Conservation (phyloP, 2,888 invertebrate genomes). For the Pterostichus niger region DNA sequence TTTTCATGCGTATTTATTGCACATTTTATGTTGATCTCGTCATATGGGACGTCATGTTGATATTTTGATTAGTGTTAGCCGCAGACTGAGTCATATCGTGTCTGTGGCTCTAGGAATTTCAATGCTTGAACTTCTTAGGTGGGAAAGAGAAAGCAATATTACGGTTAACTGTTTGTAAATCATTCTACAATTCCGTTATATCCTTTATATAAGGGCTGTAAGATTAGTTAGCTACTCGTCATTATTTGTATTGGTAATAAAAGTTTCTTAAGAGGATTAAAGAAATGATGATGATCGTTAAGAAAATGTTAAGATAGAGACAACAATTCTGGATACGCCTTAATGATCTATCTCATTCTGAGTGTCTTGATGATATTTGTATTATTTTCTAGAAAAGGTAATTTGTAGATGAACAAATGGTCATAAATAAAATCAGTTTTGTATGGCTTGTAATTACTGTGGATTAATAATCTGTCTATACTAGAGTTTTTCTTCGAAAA, state of each 20-base stretch:
- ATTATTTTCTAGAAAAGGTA: not conserved
- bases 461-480: not conserved
- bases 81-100: constrained; percentile 41
- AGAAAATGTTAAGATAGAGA: constrained; percentile 32
- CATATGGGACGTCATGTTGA: constrained; percentile 52
- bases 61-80: constrained; percentile 40
- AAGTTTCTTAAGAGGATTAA: constrained; percentile 23
- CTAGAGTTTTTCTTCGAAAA: not conserved
- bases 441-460: not conserved
- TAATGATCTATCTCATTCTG: constrained; percentile 39
- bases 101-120: constrained; percentile 20
- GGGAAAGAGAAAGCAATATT: constrained; percentile 55
- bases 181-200: constrained; percentile 8
- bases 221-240: not conserved
- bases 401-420: not conserved
- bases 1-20: not conserved
- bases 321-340: constrained; percentile 16
- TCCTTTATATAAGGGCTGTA: not conserved
- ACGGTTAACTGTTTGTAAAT: constrained; percentile 11
- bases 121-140: constrained; percentile 35
- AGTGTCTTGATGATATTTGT: constrained; percentile 23
- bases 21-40: constrained; percentile 28
- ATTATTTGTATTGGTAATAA: constrained; percentile 17
- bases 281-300: not conserved
- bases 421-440: constrained; percentile 8